These are phyloP conservation scores for Frankliniella intonsa DNA, from an alignment of 2,888 invertebrate species.

Conservation along the genomic window DNA sequence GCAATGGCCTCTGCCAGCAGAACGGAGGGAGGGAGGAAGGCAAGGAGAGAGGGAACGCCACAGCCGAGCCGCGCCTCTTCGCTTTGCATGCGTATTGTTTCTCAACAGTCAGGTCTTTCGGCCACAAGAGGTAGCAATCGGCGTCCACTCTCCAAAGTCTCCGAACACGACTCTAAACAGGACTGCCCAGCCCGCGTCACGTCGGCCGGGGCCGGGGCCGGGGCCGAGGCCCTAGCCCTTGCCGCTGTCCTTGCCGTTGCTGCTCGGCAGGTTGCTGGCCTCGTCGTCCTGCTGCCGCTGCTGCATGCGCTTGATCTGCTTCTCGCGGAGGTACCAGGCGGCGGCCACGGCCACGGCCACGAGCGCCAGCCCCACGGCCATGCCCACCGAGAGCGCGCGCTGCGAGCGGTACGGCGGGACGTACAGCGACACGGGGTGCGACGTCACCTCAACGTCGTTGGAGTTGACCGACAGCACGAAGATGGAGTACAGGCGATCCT, in stretches of 20 bases:
- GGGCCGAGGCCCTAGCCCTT: neutral
- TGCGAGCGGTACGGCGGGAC: conserved; percentile 68
- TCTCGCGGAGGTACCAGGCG: conserved; percentile 54
- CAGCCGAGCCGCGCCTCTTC: no score
- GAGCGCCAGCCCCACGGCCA: conserved; percentile 64
- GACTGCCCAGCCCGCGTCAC: no score
- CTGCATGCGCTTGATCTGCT: conserved; percentile 44
- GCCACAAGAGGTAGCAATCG: no score
- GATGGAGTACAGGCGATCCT: conserved; percentile 68
- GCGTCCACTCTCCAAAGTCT: no score
- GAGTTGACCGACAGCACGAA: conserved; percentile 64
- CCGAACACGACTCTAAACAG: no score
- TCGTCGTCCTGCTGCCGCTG: conserved; percentile 29
- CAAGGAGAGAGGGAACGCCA: no score
- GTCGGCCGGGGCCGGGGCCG: no score
- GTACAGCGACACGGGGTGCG: conserved; percentile 58
- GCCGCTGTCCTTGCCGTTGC: neutral
- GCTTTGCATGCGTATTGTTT: no score
- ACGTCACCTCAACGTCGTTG: conserved; percentile 58
- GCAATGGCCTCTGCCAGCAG: no score
- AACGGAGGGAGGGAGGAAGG: no score
- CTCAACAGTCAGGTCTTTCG: no score
- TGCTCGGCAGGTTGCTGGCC: neutral
- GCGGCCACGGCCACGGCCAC: conserved; percentile 60
- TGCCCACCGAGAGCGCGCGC: conserved; percentile 65